Evolutionary conservation across 2,797 vertebrate genomes (phyloP).

Genomic region (Podarcis siculus): DNA sequence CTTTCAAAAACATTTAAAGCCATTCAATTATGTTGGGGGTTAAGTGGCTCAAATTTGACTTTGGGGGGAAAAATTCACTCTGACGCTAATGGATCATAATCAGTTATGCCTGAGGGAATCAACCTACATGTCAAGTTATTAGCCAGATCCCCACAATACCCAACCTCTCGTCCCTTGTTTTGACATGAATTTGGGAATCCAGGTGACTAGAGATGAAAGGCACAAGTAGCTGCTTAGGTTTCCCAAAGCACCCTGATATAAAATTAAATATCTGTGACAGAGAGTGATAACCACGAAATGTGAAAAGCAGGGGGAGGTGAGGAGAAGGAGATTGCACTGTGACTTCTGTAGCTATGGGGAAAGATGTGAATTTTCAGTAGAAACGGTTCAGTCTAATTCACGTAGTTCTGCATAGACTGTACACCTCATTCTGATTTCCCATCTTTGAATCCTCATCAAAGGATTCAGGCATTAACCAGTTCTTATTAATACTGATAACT

Average conservation of each 20-base stretch:
- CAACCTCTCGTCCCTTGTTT: neutral
- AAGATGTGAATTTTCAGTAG: slow-evolving; percentile 44
- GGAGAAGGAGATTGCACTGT: neutral
- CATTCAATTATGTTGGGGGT: neutral
- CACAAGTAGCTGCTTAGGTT: neutral
- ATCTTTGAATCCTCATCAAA: slow-evolving; percentile 60
- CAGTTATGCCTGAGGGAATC: neutral
- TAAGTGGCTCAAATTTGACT: neutral
- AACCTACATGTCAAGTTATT: neutral
- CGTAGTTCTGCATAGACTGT: slow-evolving; percentile 74
- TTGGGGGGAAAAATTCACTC: accelerated
- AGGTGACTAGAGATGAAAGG: neutral
- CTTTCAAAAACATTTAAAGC: neutral
- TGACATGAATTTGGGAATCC: neutral
- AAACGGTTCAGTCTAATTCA: slow-evolving; percentile 66
- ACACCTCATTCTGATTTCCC: slow-evolving; percentile 82
- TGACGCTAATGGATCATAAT: neutral
- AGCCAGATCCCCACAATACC: neutral
- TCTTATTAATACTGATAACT: slow-evolving; percentile 80
- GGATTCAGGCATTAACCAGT: slow-evolving; percentile 54
- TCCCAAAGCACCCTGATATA: neutral
- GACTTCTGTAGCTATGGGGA: neutral
- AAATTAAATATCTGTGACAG: neutral
- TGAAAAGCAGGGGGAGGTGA: neutral
- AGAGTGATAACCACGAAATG: neutral